Percentiles rank a stretch among this genome's conserved stretches.
Evolutionary conservation across 2,888 invertebrate species (phyloP).

Genomic region (Dione vanillae): DNA sequence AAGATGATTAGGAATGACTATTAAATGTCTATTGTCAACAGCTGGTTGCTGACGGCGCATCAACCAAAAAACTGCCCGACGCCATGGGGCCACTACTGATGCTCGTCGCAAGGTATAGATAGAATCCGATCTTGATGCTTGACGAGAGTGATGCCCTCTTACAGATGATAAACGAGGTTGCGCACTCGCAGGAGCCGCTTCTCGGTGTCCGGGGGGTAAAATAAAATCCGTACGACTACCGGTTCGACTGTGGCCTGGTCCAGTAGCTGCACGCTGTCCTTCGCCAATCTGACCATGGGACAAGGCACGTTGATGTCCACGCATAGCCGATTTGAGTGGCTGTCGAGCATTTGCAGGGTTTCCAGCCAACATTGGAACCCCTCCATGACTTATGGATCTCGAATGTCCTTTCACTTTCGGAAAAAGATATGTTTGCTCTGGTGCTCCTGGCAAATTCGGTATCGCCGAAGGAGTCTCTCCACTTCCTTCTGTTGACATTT

Average conservation of each 20-base stretch:
- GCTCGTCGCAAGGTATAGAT: slow-evolving; percentile 93
- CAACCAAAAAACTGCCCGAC: slow-evolving; percentile 85
- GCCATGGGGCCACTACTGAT: slow-evolving; percentile 89
- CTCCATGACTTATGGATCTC: slow-evolving; percentile 94
- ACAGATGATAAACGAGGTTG: slow-evolving; percentile 79
- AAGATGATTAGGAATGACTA: slow-evolving; percentile 93
- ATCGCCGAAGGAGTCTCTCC: slow-evolving; percentile 83
- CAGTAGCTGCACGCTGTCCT: slow-evolving; percentile 63
- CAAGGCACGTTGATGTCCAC: slow-evolving; percentile 92
- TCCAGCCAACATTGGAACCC: slow-evolving; percentile 80
- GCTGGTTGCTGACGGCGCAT: slow-evolving; percentile 85
- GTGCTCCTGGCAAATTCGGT: slow-evolving; percentile 80
- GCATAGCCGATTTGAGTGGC: slow-evolving; percentile 89
- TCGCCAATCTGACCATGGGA: slow-evolving; percentile 94
- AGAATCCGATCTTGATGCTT: slow-evolving; percentile 94
- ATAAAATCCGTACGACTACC: slow-evolving; percentile 95
- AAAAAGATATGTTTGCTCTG: slow-evolving; percentile 81
- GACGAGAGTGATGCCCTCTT: slow-evolving; percentile 89
- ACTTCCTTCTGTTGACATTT: slow-evolving; percentile 88
- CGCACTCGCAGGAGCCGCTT: slow-evolving; percentile 76
- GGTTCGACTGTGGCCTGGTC: slow-evolving; percentile 90
- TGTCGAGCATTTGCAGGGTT: slow-evolving; percentile 84
- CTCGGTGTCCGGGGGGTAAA: slow-evolving; percentile 93
- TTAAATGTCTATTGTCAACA: slow-evolving; percentile 88
- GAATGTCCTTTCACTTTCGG: slow-evolving; percentile 87